phyloP scores from a whole-genome alignment of 2,888 invertebrate genomes.

The Oscheius sp. region DNA sequence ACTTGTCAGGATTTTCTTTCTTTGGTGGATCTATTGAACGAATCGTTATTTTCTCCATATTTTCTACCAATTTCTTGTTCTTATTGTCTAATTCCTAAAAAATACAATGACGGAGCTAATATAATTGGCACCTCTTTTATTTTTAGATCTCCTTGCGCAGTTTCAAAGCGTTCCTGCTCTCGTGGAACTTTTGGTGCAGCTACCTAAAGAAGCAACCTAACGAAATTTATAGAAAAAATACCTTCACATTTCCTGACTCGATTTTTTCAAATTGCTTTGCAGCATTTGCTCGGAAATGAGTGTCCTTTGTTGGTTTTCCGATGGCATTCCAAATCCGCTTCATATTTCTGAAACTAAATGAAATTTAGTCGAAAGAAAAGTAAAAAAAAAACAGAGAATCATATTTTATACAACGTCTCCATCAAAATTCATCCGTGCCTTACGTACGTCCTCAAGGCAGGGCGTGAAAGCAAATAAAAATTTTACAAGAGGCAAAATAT shows the following conservation, averaged over 20 bases:
- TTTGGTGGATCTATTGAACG: conserved; percentile 64
- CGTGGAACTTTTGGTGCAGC: conserved; percentile 65
- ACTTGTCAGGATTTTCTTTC: conserved; percentile 59
- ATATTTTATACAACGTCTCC: too few species aligned
- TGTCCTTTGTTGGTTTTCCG: conserved; percentile 52
- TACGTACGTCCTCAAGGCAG: too few species aligned
- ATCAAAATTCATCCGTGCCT: too few species aligned
- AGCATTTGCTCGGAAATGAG: conserved; percentile 56
- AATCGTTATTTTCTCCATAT: conserved; percentile 66
- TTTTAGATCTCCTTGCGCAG: conserved; percentile 54
- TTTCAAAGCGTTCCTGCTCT: conserved; percentile 54
- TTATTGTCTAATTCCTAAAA: conserved; percentile 60
- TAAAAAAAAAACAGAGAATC: neutral
- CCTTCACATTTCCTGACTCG: conserved; percentile 51
- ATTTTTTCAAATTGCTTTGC: conserved; percentile 54
- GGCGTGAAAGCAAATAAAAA: too few species aligned
- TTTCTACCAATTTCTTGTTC: conserved; percentile 59
- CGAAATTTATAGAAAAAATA: conserved; percentile 1
- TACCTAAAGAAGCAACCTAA: conserved; percentile 33
- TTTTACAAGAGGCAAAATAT: too few species aligned
- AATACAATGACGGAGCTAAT: neutral
- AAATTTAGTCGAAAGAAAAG: neutral
- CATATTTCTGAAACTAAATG: conserved; percentile 43
- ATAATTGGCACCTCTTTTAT: conserved; percentile 37
- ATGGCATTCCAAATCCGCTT: conserved; percentile 59